These are phyloP conservation scores for Tipula confusa DNA, from an alignment of 2,888 invertebrate species.

Conservation along the genomic window DNA sequence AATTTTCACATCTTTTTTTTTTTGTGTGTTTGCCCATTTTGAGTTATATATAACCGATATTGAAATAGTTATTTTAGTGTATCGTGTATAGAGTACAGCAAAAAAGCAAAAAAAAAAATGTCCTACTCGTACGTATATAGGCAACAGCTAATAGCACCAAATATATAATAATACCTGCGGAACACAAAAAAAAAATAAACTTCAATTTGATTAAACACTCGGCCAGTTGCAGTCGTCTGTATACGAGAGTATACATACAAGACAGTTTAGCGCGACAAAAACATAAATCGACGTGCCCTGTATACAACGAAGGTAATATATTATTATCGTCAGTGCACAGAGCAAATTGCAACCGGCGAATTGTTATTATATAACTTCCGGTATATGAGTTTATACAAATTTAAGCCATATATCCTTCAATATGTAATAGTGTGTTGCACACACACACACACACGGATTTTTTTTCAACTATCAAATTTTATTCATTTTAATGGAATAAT, in stretches of 20 bases:
- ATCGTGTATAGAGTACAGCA: not conserved
- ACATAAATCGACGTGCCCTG: not conserved
- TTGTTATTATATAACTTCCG: slow-evolving; percentile 20
- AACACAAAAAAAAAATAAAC: not conserved
- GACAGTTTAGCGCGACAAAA: not conserved
- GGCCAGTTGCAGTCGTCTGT: not conserved
- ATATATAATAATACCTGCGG: not conserved
- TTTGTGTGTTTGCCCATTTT: slow-evolving; percentile 3
- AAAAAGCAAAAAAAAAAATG: not conserved
- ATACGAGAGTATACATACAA: not conserved
- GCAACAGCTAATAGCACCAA: not conserved
- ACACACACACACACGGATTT: not conserved
- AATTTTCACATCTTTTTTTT: slow-evolving; percentile 26
- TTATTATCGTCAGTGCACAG: not conserved
- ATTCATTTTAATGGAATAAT: slow-evolving; percentile 8
- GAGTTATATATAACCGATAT: slow-evolving; percentile 12
- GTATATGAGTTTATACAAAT: not conserved
- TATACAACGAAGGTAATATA: not conserved
- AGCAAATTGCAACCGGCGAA: not conserved
- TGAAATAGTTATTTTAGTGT: not conserved
- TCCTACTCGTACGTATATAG: not conserved
- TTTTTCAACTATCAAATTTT: not conserved
- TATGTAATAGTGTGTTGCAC: not conserved
- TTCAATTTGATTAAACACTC: slow-evolving; percentile 12
- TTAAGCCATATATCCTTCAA: not conserved